Conservation (phyloP, 2,113 vertebrate genomes). For the Lophochroa leadbeateri region DNA sequence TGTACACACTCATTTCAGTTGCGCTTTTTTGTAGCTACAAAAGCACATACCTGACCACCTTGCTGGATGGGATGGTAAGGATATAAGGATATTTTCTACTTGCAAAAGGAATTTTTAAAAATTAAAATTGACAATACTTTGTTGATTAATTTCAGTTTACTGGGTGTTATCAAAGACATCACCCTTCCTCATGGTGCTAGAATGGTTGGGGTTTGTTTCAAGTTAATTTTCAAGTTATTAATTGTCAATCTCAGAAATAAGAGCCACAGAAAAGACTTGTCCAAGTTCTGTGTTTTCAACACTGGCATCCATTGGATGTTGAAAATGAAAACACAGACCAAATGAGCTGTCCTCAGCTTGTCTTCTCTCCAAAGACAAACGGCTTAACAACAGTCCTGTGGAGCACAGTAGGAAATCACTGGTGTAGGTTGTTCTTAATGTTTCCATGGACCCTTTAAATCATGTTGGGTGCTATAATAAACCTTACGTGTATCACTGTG, state of each 20-base stretch:
- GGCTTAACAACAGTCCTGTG: background rate
- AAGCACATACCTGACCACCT: background rate
- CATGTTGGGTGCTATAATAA: constrained; percentile 32
- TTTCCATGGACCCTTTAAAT: background rate
- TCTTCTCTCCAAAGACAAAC: background rate
- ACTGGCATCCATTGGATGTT: accelerated
- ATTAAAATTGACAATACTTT: background rate
- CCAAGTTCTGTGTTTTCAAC: background rate
- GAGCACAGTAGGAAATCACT: background rate
- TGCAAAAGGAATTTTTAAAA: background rate
- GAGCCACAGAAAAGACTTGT: background rate
- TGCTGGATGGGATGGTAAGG: background rate
- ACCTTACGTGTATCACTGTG: background rate
- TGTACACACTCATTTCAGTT: background rate
- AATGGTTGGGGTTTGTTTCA: background rate
- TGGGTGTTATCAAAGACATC: background rate
- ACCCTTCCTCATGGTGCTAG: constrained; percentile 32
- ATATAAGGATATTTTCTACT: background rate
- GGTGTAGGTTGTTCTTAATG: background rate
- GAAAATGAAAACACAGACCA: background rate
- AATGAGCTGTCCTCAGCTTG: background rate
- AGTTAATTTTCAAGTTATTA: background rate
- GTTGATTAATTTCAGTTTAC: constrained; percentile 10
- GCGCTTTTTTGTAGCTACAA: background rate
- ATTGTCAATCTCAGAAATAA: background rate